phyloP scores from a whole-genome alignment of 2,888 invertebrate genomes.

The Cephus pygmeus region DNA sequence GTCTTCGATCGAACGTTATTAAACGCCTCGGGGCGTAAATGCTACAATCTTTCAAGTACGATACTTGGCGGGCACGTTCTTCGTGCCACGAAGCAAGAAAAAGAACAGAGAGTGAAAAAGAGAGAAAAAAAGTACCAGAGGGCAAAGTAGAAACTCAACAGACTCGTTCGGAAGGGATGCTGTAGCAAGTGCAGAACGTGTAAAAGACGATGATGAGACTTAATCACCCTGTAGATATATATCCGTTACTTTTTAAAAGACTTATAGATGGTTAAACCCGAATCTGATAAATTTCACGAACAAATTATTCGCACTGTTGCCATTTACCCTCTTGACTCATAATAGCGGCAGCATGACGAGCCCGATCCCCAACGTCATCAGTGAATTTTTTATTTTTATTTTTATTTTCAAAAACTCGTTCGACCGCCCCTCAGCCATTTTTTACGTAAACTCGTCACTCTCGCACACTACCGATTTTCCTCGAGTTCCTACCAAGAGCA shows the following conservation, averaged over 20 bases:
- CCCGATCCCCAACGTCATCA: not conserved
- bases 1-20: not conserved
- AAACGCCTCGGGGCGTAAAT: not conserved
- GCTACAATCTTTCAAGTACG: not conserved
- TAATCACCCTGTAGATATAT: not conserved
- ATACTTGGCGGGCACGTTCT: not conserved
- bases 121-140: not conserved
- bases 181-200: not conserved
- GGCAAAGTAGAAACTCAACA: not conserved
- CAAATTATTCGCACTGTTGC: not conserved
- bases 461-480: not conserved
- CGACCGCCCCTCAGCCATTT: too few species aligned
- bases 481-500: not conserved
- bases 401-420: too few species aligned
- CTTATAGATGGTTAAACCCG: not conserved
- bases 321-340: not conserved
- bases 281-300: not conserved
- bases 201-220: too few species aligned
- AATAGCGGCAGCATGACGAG: not conserved
- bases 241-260: not conserved
- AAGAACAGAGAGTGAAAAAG: not conserved
- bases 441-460: not conserved
- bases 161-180: not conserved
- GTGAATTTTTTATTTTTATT: not conserved
- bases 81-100: not conserved